Evolutionary conservation across 2,888 invertebrate species (phyloP).

Genomic region (Orgyia antiqua): DNA sequence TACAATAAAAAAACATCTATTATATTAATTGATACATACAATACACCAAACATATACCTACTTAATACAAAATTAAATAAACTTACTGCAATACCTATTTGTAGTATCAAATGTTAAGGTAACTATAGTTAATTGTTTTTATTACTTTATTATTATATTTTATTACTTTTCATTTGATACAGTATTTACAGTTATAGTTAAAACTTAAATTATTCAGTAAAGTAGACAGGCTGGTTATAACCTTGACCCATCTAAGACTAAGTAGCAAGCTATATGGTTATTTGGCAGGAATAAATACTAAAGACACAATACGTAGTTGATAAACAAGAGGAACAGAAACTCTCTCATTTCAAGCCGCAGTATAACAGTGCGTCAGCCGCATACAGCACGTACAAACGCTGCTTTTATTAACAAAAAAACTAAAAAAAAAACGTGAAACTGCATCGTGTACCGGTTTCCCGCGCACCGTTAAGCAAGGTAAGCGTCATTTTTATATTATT

Average conservation of each 20-base stretch:
- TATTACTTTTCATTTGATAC: no score
- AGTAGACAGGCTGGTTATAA: slow-evolving; percentile 4
- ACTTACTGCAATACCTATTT: no score
- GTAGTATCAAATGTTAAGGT: no score
- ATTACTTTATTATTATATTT: no score
- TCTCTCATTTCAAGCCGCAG: slow-evolving; percentile 24
- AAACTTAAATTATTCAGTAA: not conserved
- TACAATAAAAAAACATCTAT: no score
- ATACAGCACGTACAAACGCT: slow-evolving; percentile 20
- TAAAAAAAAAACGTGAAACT: slow-evolving; percentile 17
- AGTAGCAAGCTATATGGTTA: slow-evolving; percentile 7
- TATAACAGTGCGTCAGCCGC: slow-evolving; percentile 24
- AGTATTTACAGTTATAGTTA: no score
- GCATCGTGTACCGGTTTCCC: slow-evolving; percentile 25
- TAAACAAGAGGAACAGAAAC: slow-evolving; percentile 19
- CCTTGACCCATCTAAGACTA: slow-evolving; percentile 19
- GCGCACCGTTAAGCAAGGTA: slow-evolving; percentile 16
- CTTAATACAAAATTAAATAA: no score
- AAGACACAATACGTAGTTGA: slow-evolving; percentile 16
- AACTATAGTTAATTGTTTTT: no score
- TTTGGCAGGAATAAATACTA: slow-evolving; percentile 11
- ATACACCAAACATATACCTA: no score
- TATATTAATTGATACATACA: no score
- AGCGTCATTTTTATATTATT: slow-evolving; percentile 6
- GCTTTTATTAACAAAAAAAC: slow-evolving; percentile 17